These are phyloP conservation scores for Diceros bicornis DNA, from an alignment of 2,797 vertebrate genomes.

Conservation along the genomic window DNA sequence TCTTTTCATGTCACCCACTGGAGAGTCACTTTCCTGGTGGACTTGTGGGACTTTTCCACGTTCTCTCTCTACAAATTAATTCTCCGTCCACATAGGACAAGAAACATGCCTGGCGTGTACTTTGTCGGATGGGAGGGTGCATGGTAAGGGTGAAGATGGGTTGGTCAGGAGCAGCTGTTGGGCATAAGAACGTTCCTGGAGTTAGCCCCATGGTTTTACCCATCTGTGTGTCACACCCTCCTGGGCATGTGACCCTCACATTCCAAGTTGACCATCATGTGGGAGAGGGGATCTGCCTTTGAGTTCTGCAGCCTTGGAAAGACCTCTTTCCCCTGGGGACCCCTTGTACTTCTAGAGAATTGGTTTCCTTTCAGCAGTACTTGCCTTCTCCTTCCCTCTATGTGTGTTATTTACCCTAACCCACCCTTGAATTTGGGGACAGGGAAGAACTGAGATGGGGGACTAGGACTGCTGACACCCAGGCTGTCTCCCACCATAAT, in stretches of 20 bases:
- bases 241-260: background rate
- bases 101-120: background rate
- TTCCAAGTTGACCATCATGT: rapidly evolving
- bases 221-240: no score
- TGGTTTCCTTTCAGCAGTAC: background rate
- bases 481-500: rapidly evolving
- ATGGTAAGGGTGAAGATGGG: background rate
- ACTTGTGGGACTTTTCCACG: background rate
- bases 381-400: background rate
- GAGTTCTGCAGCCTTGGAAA: background rate
- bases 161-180: background rate
- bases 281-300: background rate
- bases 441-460: rapidly evolving
- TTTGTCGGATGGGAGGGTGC: background rate
- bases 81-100: background rate
- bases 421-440: background rate
- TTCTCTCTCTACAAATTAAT: background rate
- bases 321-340: background rate
- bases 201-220: rapidly evolving
- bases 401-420: no score
- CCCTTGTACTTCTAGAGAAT: background rate
- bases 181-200: background rate
- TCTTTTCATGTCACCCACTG: background rate
- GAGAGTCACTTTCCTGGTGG: background rate
- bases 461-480: background rate